Base-by-base conservation (phyloP, 2,888 invertebrate species). In the Zootermopsis nevadensis region DNA sequence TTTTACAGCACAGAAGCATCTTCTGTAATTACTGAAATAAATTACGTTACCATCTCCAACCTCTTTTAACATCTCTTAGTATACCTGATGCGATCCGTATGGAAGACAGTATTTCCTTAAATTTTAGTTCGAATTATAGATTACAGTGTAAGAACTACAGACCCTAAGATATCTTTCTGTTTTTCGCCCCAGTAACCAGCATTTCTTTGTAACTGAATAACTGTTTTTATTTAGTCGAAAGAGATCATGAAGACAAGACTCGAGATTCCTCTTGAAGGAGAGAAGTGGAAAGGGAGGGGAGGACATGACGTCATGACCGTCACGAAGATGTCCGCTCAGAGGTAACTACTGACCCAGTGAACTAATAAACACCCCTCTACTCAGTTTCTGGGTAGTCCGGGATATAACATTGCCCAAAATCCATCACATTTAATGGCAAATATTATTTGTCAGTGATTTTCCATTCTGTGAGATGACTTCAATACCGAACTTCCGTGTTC, bases 321-420 rank as follows among this genome's bases (percentile, higher is more conserved):
- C 69, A 69, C 69, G 69, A 69, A 69, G 69, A 69, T 69, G 31
- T 33, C 69, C 69, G 69, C 69, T 69, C 69, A 33, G 22, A 69
- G 69, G 69, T 69, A 33, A 22, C 69, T 69, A 69, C 69, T 69
- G 69, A 69, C 69, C 69, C 31, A 69, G 69, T 69, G 69, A 69
- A 69, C 69, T 69, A 69, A 69, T 69, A 69, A 69, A 69, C 22
- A 33, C 69, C n/a, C 60, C 8, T 60, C 60, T 60, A 10, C 27
- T n/a, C n/a, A 60, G 60, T n/a, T 6, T 7, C n/a, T 60, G 60
- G n/a, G n/a, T 60, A 60, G 60, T 27, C 60, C 0, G 60, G 8
- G 8, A 60, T n/a, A 6, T 60, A 27, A 60, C 60, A 60, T 27
- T 60, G 60, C 60, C 60, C 12, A 60, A 60, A 60, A n/a, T 60